Evolutionary conservation across 2,797 vertebrate species (phyloP), one percentile per base, ranked within the genome.

Genomic region (Kryptopterus vitreolus): DNA sequence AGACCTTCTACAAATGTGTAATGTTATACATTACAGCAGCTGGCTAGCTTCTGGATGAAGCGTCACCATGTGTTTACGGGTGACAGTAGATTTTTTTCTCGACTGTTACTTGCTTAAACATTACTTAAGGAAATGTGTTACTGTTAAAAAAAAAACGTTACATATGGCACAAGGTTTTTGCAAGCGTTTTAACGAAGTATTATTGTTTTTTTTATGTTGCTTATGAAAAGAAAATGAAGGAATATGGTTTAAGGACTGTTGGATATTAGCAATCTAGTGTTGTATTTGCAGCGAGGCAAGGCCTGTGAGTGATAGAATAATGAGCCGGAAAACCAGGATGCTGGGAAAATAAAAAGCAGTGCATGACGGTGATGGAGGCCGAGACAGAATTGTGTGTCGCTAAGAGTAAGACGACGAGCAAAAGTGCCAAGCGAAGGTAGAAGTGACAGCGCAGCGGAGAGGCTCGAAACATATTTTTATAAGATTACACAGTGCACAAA

Each of bases 271-370:
- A 35, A 55, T 29, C 10, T 8, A 38, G 59, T 4, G 33, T 20
- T n/a, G 10, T 53, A 16, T 48, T 68, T n/a, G 50, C 12, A 46
- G 33, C 15, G 13, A 10, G 10, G 10, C 1, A 43, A 48, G 52
- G 31, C 7, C 53, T 24, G n/a, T 80, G 58, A 66, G 70, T 65
- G 59, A 80, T 70, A 74, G 71, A 68, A 65, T 46, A 16, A 38
- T 57, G 48, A 16, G 11, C 13, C 38, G 38, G 38, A 66, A 9
- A 57, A 53, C 78, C 52, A 63, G 81, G 81, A 13, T 26, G 26
- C 13, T 16, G 62, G 81, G 22, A 55, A 35, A 57, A 2, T 62
- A 70, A 80, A n/a, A 46, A 80, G 80, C 33, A 31, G 38, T 48
- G 16, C 20, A 26, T 50, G 13, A 83, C 43, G 31, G 7, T 46